Evolutionary conservation across 2,797 vertebrate species (phyloP), one percentile per base, ranked within the genome.

Genomic region (Percopsis omiscomaycus): DNA sequence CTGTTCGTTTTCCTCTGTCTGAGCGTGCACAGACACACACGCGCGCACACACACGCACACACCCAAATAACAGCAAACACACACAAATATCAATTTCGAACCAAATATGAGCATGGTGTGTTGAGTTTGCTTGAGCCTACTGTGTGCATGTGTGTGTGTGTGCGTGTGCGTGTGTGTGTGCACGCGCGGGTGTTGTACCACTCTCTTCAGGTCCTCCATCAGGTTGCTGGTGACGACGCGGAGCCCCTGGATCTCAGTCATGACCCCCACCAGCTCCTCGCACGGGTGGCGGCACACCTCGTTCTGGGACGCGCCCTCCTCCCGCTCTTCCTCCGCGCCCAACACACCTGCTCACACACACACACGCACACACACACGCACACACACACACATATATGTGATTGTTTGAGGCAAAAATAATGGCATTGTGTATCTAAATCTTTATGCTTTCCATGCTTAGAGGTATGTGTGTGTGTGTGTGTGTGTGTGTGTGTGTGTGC

Each of bases 1-100:
- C 42, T 94, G 94, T 68, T 94, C 93, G 75, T 99, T 98, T 80
- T 98, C 96, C 63, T 89, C 94, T 5, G 94, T 93, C 97, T 99
- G 83, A 69, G 53, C 32, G 29, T 29, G 10, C 50, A 44, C 16
- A 14, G 28, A 49, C 30, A 49, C 50, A 60, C 55, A 75, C 10
- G 70, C 49, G 73, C 14, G 27, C 52, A 56, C 66, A 14, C 13
- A 58, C 37, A 66, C 32, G 29, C 56, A 63, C 67, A 16, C 16
- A 61, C 30, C 61, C 56, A n/a, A 55, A 65, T 10, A 44, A 64
- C 64, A 60, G 12, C 12, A 62, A 30, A 64, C 28, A 57, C 73
- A 77, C 53, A 76, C 16, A 46, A 59, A 59, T 60, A 47, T n/a
- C 1, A 13, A 58, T 32, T 61, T 3, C 61, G 22, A 29, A 5